phyloP scores from a whole-genome alignment of 2,797 vertebrate species.

The Sebastes umbrosus region DNA sequence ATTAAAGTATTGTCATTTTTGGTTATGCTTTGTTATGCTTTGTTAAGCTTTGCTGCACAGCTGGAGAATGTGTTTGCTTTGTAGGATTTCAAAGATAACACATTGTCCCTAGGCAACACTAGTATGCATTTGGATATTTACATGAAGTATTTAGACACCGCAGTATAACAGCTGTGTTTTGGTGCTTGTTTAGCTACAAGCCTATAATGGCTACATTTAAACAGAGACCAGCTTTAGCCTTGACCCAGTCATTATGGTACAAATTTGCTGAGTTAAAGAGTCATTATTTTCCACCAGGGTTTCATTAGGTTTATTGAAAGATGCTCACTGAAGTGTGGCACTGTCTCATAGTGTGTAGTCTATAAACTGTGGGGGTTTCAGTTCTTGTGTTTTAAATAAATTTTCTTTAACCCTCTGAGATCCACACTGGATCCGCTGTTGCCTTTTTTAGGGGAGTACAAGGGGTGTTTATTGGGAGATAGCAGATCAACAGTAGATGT shows the following conservation, averaged over 20 bases:
- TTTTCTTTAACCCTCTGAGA: no score
- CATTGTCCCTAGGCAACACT: background rate
- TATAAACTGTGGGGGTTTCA: background rate
- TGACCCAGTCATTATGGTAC: background rate
- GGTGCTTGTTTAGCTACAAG: background rate
- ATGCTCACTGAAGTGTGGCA: background rate
- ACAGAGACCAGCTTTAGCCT: background rate
- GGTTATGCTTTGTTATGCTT: background rate
- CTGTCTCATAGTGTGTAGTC: background rate
- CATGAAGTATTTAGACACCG: background rate
- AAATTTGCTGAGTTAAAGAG: background rate
- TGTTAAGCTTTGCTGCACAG: background rate
- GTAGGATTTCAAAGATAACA: background rate
- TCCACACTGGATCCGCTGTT: no score
- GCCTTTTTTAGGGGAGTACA: no score
- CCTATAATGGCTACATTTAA: background rate
- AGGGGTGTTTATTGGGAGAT: background rate
- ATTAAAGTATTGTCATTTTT: background rate
- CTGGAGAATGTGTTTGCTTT: background rate
- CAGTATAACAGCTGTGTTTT: background rate
- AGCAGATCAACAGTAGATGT: background rate
- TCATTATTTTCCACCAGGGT: conserved; percentile 10
- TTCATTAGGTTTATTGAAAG: conserved; percentile 11
- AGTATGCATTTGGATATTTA: background rate
- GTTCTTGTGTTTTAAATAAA: background rate